Percentiles rank a stretch among this genome's conserved stretches.
phyloP scores from a whole-genome alignment of 2,797 vertebrate genomes.

The Sebastes oblongus region DNA sequence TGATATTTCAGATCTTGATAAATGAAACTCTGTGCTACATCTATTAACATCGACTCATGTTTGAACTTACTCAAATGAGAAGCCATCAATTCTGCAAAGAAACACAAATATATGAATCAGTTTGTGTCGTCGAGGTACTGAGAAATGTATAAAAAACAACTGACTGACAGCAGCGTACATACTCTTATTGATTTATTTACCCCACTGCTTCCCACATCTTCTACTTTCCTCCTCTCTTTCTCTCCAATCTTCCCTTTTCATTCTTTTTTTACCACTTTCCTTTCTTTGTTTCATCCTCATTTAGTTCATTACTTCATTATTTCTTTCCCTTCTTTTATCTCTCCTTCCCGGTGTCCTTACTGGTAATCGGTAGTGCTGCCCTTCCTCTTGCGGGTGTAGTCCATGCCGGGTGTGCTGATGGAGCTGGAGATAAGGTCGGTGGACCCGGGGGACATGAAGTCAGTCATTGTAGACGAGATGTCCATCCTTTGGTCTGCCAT shows the following conservation, averaged over 20 bases:
- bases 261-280: background rate
- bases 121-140: constrained; percentile 1
- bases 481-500: constrained; percentile 99
- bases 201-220: background rate
- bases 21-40: background rate
- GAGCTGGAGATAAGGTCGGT: constrained; percentile 95
- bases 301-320: too few relatives aligned
- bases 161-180: background rate
- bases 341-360: constrained; percentile 76
- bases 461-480: constrained; percentile 98
- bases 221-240: too few relatives aligned
- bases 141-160: background rate
- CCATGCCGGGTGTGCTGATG: constrained; percentile 89
- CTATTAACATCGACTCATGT: constrained; percentile 12
- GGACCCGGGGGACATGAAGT: constrained; percentile 95
- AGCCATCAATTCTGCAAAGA: constrained; percentile 92
- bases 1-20: constrained; percentile 7
- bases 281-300: background rate
- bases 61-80: constrained; percentile 95
- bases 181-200: too few relatives aligned
- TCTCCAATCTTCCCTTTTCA: background rate
- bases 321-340: background rate
- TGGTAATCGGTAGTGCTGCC: constrained; percentile 97
- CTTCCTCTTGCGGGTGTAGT: constrained; percentile 97
- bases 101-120: constrained; percentile 64